phyloP scores from a whole-genome alignment of 2,113 vertebrate genomes.

The Galeopterus variegatus region DNA sequence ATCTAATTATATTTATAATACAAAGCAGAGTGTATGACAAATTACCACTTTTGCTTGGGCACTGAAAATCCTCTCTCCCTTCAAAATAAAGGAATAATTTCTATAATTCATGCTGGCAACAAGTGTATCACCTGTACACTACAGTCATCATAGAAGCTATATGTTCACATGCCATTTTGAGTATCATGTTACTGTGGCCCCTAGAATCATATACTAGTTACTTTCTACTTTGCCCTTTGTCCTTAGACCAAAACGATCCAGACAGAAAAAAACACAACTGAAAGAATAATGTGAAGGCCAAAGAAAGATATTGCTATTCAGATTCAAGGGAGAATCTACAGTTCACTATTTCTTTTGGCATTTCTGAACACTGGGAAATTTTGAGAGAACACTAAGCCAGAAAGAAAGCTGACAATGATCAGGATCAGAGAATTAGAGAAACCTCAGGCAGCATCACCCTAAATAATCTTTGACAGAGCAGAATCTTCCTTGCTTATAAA shows the following conservation, averaged over 20 bases:
- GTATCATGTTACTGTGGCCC: constrained; percentile 73
- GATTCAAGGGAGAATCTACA: constrained; percentile 60
- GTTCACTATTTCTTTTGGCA: not conserved
- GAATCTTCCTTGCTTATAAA: not conserved
- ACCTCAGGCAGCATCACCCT: not conserved
- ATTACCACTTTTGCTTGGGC: constrained; percentile 87
- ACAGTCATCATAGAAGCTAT: constrained; percentile 80
- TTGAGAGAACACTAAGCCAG: constrained; percentile 10
- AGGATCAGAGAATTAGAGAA: not conserved
- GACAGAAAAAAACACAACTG: not conserved
- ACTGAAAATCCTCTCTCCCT: constrained; percentile 84
- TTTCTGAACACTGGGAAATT: not conserved
- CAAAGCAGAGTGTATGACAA: constrained; percentile 82
- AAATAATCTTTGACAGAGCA: not conserved
- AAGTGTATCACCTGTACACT: constrained; percentile 79
- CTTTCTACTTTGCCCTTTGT: not conserved
- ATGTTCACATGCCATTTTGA: constrained; percentile 79
- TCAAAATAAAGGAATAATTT: constrained; percentile 86
- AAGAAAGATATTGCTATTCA: constrained; percentile 54
- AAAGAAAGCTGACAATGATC: not conserved
- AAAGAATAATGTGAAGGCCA: constrained; percentile 79
- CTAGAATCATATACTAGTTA: constrained; percentile 75
- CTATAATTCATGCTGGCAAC: constrained; percentile 81
- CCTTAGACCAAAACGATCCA: not conserved
- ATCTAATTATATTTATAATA: constrained; percentile 86